Percentiles rank a stretch among this genome's conserved stretches.
Conservation (phyloP, 2,113 vertebrate genomes). For the Chaenocephalus aceratus region DNA sequence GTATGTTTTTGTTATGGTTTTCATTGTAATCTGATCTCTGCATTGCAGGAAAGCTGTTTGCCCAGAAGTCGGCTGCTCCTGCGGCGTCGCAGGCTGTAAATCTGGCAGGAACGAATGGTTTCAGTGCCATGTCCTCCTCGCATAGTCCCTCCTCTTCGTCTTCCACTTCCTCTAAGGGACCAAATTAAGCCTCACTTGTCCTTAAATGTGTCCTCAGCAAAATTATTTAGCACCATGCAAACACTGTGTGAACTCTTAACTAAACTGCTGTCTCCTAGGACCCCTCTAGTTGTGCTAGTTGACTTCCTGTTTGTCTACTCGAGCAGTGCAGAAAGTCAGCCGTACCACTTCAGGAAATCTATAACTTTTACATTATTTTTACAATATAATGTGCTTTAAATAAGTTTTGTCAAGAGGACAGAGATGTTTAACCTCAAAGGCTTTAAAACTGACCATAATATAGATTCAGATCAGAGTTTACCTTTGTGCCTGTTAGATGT, state of each 20-base stretch:
- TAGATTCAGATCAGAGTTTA: slow-evolving; percentile 51
- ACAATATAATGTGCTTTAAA: slow-evolving; percentile 29
- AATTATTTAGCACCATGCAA: slow-evolving; percentile 12
- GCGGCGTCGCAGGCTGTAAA: slow-evolving; percentile 72
- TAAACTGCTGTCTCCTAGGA: not conserved
- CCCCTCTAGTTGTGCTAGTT: not conserved
- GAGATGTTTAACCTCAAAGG: slow-evolving; percentile 6
- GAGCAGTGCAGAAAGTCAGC: slow-evolving; percentile 27
- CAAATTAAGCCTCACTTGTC: slow-evolving; percentile 58
- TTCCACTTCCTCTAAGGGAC: slow-evolving; percentile 82
- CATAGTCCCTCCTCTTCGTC: slow-evolving; percentile 80
- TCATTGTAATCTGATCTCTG: not conserved
- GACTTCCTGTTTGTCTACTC: not conserved
- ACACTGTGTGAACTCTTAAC: slow-evolving; percentile 13
- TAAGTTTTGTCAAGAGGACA: not conserved
- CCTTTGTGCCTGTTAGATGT: slow-evolving; percentile 63
- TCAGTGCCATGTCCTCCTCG: slow-evolving; percentile 78
- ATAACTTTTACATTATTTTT: slow-evolving; percentile 21
- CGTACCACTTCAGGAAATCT: not conserved
- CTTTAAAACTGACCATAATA: slow-evolving; percentile 3
- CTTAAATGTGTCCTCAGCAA: slow-evolving; percentile 19
- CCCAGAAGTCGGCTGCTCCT: slow-evolving; percentile 78
- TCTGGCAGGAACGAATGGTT: slow-evolving; percentile 77
- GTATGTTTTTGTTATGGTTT: not conserved
- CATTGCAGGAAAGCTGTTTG: slow-evolving; percentile 81